Conservation (phyloP, 2,797 vertebrate species). For the Luscinia luscinia region DNA sequence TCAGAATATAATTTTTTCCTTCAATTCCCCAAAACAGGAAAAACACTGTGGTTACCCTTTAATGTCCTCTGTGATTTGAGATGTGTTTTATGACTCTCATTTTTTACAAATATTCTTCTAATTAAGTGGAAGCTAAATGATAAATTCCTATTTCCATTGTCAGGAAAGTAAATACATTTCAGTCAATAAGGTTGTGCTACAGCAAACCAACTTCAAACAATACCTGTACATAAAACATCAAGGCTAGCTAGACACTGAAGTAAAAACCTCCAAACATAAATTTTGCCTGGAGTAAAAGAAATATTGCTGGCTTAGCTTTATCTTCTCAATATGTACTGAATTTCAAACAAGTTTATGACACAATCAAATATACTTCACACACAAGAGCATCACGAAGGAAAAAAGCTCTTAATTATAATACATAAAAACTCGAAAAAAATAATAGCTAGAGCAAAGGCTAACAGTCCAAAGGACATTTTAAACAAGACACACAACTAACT, state of each 20-base stretch:
- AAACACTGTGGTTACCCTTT: neutral
- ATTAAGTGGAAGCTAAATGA: neutral
- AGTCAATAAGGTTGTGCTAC: conserved; percentile 11
- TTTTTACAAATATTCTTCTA: neutral
- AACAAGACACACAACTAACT: neutral
- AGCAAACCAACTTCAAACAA: conserved; percentile 35
- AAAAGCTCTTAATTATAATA: neutral
- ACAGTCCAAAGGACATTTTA: neutral
- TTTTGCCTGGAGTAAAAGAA: conserved; percentile 11
- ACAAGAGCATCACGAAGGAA: neutral
- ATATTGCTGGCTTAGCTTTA: neutral
- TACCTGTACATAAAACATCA: conserved; percentile 10
- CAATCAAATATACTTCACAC: neutral
- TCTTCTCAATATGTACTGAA: neutral
- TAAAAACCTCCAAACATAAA: neutral
- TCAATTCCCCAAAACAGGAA: neutral
- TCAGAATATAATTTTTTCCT: neutral
- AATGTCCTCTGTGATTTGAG: neutral
- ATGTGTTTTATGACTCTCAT: neutral
- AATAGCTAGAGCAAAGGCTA: neutral
- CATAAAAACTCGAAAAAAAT: neutral
- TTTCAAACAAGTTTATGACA: neutral
- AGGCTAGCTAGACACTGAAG: neutral
- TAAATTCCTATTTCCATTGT: neutral
- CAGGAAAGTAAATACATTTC: conserved; percentile 22